Conservation (phyloP, 1,140 invertebrate species). For the Papilio dardanus region DNA sequence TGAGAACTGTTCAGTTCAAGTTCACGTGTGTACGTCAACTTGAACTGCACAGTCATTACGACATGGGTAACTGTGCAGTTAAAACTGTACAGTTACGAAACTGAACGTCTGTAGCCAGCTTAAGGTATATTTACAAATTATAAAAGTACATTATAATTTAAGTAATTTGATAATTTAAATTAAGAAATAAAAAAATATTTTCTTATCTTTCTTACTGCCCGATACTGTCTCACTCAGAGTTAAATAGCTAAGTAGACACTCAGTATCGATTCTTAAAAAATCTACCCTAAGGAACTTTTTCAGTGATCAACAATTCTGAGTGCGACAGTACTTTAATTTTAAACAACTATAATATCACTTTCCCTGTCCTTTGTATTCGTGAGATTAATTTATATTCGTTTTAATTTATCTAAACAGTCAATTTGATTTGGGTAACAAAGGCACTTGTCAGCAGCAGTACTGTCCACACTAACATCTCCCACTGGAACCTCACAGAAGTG, state of each 20-base stretch:
- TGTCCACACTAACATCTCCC: constrained; percentile 59
- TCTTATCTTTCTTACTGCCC: constrained; percentile 4
- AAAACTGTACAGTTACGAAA: too few species aligned
- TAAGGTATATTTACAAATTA: too few species aligned
- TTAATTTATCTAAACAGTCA: constrained; percentile 46
- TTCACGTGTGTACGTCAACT: too few species aligned
- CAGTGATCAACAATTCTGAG: not conserved
- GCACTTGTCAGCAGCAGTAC: constrained; percentile 66
- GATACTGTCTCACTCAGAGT: not conserved
- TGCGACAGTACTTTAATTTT: not conserved
- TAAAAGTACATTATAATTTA: constrained; percentile 2
- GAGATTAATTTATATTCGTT: constrained; percentile 25
- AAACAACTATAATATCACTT: constrained; percentile 23
- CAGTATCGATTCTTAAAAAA: not conserved
- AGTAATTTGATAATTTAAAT: not conserved
- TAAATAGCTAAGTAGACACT: not conserved
- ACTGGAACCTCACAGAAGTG: constrained; percentile 47
- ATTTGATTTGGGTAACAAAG: constrained; percentile 63
- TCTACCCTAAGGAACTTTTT: not conserved
- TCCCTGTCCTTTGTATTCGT: constrained; percentile 12
- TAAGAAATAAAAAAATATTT: constrained; percentile 33
- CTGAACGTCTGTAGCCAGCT: too few species aligned
- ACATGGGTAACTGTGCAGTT: too few species aligned
- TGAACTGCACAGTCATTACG: too few species aligned
- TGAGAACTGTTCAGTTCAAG: too few species aligned